phyloP scores from a whole-genome alignment of 1,140 invertebrate genomes.

The Dysdera silvatica region DNA sequence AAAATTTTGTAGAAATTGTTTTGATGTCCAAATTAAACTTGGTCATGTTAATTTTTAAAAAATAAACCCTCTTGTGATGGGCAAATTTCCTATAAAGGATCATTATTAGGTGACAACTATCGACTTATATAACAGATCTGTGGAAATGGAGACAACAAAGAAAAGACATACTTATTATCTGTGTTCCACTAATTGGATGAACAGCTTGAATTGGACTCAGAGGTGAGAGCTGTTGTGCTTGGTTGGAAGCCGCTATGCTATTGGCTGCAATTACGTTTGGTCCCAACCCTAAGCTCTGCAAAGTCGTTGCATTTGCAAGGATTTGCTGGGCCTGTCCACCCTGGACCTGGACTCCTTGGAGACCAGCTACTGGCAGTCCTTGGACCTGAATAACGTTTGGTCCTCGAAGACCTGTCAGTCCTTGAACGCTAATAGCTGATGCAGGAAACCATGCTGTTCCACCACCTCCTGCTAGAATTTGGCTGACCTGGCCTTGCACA shows the following conservation, averaged over 20 bases:
- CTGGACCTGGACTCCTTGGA: constrained; percentile 42
- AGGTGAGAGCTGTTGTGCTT: constrained; percentile 35
- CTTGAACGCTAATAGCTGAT: constrained; percentile 30
- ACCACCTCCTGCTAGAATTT: constrained; percentile 25
- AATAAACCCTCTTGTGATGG: no score
- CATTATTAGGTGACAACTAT: no score
- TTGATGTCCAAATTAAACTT: no score
- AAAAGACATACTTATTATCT: constrained; percentile 40
- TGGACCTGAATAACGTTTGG: constrained; percentile 37
- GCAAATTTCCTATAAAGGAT: no score
- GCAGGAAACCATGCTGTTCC: constrained; percentile 27
- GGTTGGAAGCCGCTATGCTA: constrained; percentile 26
- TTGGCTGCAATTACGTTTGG: constrained; percentile 33
- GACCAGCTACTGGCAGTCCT: constrained; percentile 31
- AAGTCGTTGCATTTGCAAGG: constrained; percentile 35
- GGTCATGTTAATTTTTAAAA: no score
- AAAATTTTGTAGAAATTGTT: no score
- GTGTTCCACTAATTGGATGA: constrained; percentile 41
- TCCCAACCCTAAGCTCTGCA: constrained; percentile 37
- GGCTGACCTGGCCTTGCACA: constrained; percentile 34
- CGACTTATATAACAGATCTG: no score
- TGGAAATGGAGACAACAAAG: neutral
- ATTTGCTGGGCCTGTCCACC: constrained; percentile 40
- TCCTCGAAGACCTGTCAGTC: constrained; percentile 31
- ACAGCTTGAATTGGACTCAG: constrained; percentile 40